phyloP scores from a whole-genome alignment of 2,888 invertebrate genomes.

The Endotricha flammealis region DNA sequence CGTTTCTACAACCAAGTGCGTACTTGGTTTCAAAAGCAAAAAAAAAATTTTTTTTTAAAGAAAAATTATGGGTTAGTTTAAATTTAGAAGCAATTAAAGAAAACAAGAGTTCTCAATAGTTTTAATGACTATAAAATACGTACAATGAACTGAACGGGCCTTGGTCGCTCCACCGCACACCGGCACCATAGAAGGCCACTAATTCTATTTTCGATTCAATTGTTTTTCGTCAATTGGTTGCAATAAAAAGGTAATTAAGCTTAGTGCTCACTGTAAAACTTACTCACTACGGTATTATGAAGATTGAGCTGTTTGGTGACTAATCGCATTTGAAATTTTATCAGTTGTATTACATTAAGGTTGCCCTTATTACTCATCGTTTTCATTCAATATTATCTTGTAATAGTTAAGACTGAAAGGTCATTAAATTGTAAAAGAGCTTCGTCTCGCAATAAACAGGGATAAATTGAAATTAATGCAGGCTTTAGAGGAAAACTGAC shows the following conservation, averaged over 20 bases:
- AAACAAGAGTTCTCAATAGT: no score
- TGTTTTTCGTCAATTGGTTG: slow-evolving; percentile 33
- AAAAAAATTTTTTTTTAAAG: no score
- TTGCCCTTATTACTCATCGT: not conserved
- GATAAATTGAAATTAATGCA: slow-evolving; percentile 21
- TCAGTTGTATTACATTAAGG: no score
- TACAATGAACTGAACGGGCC: slow-evolving; percentile 26
- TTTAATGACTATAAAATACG: slow-evolving; percentile 8
- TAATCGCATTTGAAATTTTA: not conserved
- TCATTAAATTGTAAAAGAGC: not conserved
- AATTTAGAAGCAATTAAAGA: no score
- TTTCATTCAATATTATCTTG: not conserved
- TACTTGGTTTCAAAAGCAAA: no score
- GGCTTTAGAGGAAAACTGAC: slow-evolving; percentile 19
- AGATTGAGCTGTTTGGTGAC: no score
- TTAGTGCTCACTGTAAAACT: not conserved
- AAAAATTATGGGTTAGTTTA: no score
- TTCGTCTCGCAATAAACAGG: slow-evolving; percentile 10
- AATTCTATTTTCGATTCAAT: slow-evolving; percentile 41
- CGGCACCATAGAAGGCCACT: slow-evolving; percentile 34
- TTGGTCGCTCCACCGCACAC: slow-evolving; percentile 40
- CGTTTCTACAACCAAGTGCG: no score
- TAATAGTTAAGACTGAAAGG: not conserved
- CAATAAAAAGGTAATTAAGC: slow-evolving; percentile 15
- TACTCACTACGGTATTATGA: no score